Percentiles rank a stretch among this genome's conserved stretches.
Evolutionary conservation across 2,888 invertebrate genomes (phyloP).

Genomic region (Cerastis leucographa): DNA sequence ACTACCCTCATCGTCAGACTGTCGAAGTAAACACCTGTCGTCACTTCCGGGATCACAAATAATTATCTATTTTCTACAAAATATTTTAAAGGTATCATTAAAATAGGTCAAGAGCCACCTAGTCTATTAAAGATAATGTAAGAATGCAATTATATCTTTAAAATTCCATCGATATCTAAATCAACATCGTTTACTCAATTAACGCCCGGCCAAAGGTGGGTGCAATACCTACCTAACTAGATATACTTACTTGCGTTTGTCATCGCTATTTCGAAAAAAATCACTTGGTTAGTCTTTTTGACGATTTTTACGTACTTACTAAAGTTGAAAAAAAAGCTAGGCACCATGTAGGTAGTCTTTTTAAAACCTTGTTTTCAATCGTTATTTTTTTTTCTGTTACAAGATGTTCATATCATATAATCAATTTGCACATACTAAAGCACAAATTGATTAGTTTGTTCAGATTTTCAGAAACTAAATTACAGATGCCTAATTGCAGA

Average conservation of each 20-base stretch:
- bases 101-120: constrained; percentile 41
- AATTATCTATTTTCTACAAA: constrained; percentile 3
- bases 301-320: no score
- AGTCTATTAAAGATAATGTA: constrained; percentile 46
- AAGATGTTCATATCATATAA: no score
- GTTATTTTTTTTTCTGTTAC: neutral
- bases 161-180: constrained; percentile 46
- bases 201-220: constrained; percentile 34
- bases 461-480: neutral
- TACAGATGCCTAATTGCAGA: neutral
- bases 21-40: constrained; percentile 12
- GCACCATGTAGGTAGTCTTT: no score
- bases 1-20: constrained; percentile 20
- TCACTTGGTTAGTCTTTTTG: no score
- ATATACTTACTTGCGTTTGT: neutral
- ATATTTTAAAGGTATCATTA: constrained; percentile 13
- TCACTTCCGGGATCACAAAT: constrained; percentile 25
- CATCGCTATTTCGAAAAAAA: neutral
- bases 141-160: constrained; percentile 55
- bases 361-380: neutral
- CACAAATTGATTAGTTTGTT: neutral
- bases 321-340: no score
- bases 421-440: no score
- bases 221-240: neutral
- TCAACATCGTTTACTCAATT: constrained; percentile 41